phyloP scores from a whole-genome alignment of 2,113 vertebrate species.

The Lampris megalopsis region DNA sequence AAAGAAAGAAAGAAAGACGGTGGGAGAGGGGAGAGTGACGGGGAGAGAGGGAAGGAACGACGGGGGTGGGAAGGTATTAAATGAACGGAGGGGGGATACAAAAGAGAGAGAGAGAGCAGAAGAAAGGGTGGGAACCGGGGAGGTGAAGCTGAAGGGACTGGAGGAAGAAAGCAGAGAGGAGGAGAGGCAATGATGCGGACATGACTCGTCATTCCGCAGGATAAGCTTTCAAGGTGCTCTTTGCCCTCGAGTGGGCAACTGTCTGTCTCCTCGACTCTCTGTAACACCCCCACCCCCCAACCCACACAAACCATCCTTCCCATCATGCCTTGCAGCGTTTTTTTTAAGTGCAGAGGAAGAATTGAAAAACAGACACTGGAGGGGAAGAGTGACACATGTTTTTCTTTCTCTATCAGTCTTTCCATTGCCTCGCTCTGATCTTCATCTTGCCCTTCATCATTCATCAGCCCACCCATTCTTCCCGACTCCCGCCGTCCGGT shows the following conservation, averaged over 20 bases:
- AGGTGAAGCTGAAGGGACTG: too few species aligned
- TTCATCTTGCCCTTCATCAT: background rate
- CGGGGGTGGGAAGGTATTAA: too few species aligned
- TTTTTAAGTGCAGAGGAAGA: conserved; percentile 33
- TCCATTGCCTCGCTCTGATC: conserved; percentile 27
- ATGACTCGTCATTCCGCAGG: conserved; percentile 31
- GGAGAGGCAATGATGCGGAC: conserved; percentile 10
- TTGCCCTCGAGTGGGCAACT: conserved; percentile 70
- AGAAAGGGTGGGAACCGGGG: too few species aligned
- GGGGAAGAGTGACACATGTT: conserved; percentile 35
- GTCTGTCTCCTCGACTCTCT: conserved; percentile 46
- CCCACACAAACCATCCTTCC: conserved; percentile 41
- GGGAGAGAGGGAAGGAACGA: background rate
- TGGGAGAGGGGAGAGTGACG: background rate
- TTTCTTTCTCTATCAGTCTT: conserved; percentile 41
- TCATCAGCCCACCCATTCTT: background rate
- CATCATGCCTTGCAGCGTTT: conserved; percentile 39
- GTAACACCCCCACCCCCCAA: conserved; percentile 26
- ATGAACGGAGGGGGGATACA: background rate
- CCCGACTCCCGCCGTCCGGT: conserved; percentile 8
- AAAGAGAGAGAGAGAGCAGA: background rate
- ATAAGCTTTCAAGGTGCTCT: conserved; percentile 65
- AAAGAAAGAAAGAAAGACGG: too few species aligned
- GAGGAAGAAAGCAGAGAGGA: background rate
- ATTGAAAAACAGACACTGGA: conserved; percentile 42